Conservation (phyloP, 2,113 vertebrate species). For the Ia io region DNA sequence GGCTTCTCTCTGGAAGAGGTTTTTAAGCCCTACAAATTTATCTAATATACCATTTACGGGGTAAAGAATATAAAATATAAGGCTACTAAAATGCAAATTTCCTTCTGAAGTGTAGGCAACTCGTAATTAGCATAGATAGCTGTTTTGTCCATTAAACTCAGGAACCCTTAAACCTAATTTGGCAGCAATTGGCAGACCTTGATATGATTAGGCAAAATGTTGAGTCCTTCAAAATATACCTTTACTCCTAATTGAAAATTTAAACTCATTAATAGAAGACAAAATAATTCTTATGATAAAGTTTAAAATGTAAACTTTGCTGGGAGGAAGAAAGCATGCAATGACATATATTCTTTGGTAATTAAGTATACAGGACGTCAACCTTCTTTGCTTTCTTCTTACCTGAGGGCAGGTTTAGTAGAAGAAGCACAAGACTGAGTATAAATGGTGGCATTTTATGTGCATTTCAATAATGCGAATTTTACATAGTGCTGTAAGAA, state of each 20-base stretch:
- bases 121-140: neutral
- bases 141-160: neutral
- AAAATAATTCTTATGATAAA: neutral
- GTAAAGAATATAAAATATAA: neutral
- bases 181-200: neutral
- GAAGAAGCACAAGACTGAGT: neutral
- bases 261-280: neutral
- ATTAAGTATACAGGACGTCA: neutral
- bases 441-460: neutral
- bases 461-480: neutral
- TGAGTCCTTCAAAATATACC: neutral
- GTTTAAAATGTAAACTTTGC: neutral
- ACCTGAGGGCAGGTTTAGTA: neutral
- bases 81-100: neutral
- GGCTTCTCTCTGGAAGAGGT: neutral
- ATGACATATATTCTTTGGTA: neutral
- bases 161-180: neutral
- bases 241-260: neutral
- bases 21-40: neutral
- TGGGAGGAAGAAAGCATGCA: neutral
- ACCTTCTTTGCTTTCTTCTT: neutral
- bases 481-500: neutral
- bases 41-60: neutral
- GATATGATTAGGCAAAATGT: neutral
- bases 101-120: neutral